Evolutionary conservation across 2,888 invertebrate genomes (phyloP).

Genomic region (Bombylius discolor): DNA sequence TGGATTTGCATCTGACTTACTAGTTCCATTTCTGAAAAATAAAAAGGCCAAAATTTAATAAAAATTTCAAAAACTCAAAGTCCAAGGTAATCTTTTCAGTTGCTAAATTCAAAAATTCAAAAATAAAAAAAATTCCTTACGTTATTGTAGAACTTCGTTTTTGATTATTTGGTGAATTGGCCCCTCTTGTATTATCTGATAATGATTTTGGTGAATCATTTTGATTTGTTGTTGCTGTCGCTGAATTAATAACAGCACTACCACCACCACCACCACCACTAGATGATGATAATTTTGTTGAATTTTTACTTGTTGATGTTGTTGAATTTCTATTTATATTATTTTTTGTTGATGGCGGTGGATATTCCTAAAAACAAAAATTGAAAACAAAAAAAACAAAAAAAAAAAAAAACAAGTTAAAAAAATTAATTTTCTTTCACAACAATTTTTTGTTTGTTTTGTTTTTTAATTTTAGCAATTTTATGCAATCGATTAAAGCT

Average conservation of each 20-base stretch:
- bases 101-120: neutral
- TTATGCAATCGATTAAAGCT: too few species aligned
- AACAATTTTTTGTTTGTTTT: too few species aligned
- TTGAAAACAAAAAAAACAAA: too few species aligned
- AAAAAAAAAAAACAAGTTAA: too few species aligned
- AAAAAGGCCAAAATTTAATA: neutral
- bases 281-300: slow-evolving; percentile 33
- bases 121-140: slow-evolving; percentile 37
- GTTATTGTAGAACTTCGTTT: slow-evolving; percentile 48
- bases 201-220: slow-evolving; percentile 34
- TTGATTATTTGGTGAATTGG: slow-evolving; percentile 39
- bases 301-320: slow-evolving; percentile 37
- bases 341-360: slow-evolving; percentile 39
- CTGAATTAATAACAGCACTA: too few species aligned
- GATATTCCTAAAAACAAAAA: slow-evolving; percentile 42
- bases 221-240: slow-evolving; percentile 17
- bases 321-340: slow-evolving; percentile 37
- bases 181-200: slow-evolving; percentile 29
- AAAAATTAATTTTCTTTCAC: too few species aligned
- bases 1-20: slow-evolving; percentile 60
- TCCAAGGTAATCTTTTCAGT: neutral
- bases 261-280: slow-evolving; percentile 7
- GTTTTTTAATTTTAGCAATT: too few species aligned
- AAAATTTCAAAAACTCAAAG: too few species aligned
- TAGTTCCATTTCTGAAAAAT: slow-evolving; percentile 46